Evolutionary conservation across 2,888 invertebrate species (phyloP).

Genomic region (Amiota mariae): DNA sequence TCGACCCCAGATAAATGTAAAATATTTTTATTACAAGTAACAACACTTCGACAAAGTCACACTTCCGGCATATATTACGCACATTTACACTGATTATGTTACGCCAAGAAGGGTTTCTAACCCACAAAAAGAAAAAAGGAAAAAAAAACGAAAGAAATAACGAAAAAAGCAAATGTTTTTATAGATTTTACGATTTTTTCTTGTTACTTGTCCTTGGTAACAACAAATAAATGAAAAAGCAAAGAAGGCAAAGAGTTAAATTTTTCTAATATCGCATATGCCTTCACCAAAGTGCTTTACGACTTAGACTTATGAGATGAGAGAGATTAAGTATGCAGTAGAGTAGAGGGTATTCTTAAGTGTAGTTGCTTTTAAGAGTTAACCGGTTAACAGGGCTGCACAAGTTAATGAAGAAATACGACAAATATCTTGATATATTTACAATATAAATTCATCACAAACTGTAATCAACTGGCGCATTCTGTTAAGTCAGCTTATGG

Average conservation of each 20-base stretch:
- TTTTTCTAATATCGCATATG: not conserved
- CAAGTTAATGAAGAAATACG: not conserved
- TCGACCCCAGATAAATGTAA: conserved; percentile 24
- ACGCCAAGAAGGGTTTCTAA: not conserved
- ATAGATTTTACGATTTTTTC: conserved; percentile 23
- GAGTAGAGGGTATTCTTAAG: not conserved
- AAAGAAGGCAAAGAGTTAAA: not conserved
- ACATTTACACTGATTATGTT: conserved; percentile 25
- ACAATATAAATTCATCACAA: too few species aligned
- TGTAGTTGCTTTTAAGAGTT: not conserved
- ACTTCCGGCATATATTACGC: conserved; percentile 17
- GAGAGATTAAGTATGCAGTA: not conserved
- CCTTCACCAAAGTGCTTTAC: conserved; percentile 6
- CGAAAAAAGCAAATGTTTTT: conserved; percentile 8
- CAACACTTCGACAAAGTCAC: conserved; percentile 13
- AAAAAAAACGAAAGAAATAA: not conserved
- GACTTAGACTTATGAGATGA: not conserved
- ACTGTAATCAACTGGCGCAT: too few species aligned
- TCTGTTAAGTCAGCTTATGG: too few species aligned
- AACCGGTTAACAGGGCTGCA: not conserved
- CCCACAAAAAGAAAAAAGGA: not conserved
- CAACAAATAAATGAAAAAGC: conserved; percentile 1
- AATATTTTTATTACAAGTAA: conserved; percentile 24
- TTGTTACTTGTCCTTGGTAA: not conserved
- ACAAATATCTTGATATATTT: too few species aligned